Percentiles rank a stretch among this genome's conserved stretches.
Evolutionary conservation across 2,113 vertebrate genomes (phyloP).

Genomic region (Xiphophorus maculatus): DNA sequence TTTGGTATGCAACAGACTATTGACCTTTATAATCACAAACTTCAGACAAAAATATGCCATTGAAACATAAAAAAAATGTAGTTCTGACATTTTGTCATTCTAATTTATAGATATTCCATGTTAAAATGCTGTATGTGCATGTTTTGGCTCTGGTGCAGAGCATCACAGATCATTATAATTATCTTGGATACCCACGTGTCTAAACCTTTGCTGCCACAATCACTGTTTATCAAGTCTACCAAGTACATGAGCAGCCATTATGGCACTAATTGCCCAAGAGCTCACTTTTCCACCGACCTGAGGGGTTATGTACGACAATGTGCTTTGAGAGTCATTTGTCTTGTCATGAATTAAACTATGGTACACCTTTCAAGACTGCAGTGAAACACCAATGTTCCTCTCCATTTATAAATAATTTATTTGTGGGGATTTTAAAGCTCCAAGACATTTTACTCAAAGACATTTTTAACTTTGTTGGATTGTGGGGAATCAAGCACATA

Average conservation of each 20-base stretch:
- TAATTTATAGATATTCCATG: too few relatives aligned
- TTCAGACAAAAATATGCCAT: not conserved
- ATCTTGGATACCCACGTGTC: conserved; percentile 53
- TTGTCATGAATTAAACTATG: conserved; percentile 59
- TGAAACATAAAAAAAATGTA: not conserved
- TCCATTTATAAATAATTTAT: conserved; percentile 59
- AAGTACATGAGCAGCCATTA: conserved; percentile 66
- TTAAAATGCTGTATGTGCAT: not conserved
- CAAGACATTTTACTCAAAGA: conserved; percentile 50
- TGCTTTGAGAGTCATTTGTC: conserved; percentile 64
- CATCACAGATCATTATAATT: conserved; percentile 42
- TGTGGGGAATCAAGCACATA: conserved; percentile 9
- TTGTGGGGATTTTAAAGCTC: conserved; percentile 5
- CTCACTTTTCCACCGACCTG: conserved; percentile 64
- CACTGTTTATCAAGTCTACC: conserved; percentile 60
- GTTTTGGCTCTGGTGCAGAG: conserved; percentile 27
- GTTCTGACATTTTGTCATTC: too few relatives aligned
- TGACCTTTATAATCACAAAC: not conserved
- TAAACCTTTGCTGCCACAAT: conserved; percentile 46
- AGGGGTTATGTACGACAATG: conserved; percentile 51
- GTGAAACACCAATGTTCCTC: conserved; percentile 38
- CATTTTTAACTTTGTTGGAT: conserved; percentile 29
- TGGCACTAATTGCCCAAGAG: conserved; percentile 69
- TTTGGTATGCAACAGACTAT: too few relatives aligned
- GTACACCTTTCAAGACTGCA: conserved; percentile 64